Evolutionary conservation across 2,113 vertebrate genomes (phyloP), one percentile per base, ranked within the genome.

Genomic region (Neodon shergylaensis): DNA sequence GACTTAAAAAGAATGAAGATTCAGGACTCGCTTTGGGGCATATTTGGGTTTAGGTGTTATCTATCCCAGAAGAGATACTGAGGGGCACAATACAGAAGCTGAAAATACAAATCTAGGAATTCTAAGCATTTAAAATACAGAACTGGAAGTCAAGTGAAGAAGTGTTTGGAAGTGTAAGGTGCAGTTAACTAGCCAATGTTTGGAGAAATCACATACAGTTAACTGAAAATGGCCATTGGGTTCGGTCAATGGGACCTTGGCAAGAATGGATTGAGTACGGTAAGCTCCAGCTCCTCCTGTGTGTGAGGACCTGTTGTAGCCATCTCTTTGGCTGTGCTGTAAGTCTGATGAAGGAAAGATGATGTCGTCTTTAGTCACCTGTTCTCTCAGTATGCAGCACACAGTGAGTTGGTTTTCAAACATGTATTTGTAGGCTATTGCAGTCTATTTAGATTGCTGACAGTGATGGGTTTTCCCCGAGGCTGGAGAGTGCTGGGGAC

Each of bases 111-210:
- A 74, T 68, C 72, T 86, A 74, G 54, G 33, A 47, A 16, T 31
- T 28, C 52, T 44, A 16, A 12, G 12, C 24, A 61, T 66, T 76
- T 83, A 52, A 77, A 84, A 52, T 19, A 65, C 11, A 8, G 65
- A 90, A 52, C 33, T 84, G 42, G 31, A 96, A 95, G 68, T 87
- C 39, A 78, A 2, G 12, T 61, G 68, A 89, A 74, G 36, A 86
- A 89, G 86, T 94, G 26, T 82, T 94, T 94, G 36, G 68, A 93
- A 94, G 88, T 89, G 28, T 28, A 79, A 6, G 2, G 33, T 49
- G 11, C 52, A 21, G 74, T 72, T 54, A 81, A 92, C 14, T n/a
- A 92, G 44, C 28, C 70, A 90, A 54, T 49, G 12, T 77, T 91
- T 76, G 70, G 74, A 94, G 94, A 85, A 6, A 31, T 31, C 70